Conservation (phyloP, 2,888 invertebrate species). For the Conistra vaccinii region DNA sequence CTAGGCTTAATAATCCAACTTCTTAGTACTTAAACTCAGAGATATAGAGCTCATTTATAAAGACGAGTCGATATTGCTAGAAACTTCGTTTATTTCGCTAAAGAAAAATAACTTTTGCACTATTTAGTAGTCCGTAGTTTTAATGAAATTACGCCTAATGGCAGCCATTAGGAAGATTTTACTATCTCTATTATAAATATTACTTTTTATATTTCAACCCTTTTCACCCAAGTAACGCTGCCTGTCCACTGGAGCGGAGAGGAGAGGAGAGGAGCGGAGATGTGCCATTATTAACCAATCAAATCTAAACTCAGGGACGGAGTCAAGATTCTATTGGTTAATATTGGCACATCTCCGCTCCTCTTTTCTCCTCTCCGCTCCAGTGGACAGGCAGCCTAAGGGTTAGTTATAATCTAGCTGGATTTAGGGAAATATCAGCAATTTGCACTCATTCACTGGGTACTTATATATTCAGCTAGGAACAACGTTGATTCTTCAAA, state of each 20-base stretch:
- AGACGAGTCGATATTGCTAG: slow-evolving; percentile 33
- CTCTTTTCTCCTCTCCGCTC: too few species aligned
- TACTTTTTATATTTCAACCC: neutral
- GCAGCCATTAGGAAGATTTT: slow-evolving; percentile 13
- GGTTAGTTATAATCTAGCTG: neutral
- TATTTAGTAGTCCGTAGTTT: slow-evolving; percentile 36
- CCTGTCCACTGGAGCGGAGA: too few species aligned
- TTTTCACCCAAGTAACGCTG: neutral
- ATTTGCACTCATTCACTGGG: neutral
- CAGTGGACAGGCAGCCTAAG: too few species aligned
- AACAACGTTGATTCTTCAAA: neutral
- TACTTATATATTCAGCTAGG: neutral
- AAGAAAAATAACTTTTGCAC: slow-evolving; percentile 32
- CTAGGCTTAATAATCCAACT: slow-evolving; percentile 28
- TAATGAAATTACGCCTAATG: slow-evolving; percentile 46
- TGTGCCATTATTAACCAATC: too few species aligned
- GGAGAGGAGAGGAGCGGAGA: too few species aligned
- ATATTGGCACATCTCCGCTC: too few species aligned
- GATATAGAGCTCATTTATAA: slow-evolving; percentile 17
- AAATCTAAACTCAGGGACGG: too few species aligned
- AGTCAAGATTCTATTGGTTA: too few species aligned
- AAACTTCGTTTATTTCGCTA: slow-evolving; percentile 34
- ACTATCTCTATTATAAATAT: slow-evolving; percentile 17
- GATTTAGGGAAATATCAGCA: neutral
- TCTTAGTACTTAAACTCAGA: slow-evolving; percentile 28